phyloP scores from a whole-genome alignment of 2,113 vertebrate species.

The Periophthalmodon schlosseri region DNA sequence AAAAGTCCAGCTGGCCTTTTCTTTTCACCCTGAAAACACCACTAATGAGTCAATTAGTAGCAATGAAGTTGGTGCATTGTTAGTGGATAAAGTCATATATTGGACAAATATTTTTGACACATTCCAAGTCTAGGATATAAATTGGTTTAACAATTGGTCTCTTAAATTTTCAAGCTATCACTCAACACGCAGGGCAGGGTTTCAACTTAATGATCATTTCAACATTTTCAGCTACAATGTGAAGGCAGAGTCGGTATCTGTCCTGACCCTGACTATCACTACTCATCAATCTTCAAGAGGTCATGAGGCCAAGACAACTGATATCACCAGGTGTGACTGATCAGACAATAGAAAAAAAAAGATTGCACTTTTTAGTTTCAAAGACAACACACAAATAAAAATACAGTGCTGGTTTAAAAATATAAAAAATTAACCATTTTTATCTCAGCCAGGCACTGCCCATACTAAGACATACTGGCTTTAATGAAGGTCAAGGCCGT shows the following conservation, averaged over 20 bases:
- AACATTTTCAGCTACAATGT: constrained; percentile 46
- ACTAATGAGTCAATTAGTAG: constrained; percentile 22
- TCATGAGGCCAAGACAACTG: constrained; percentile 57
- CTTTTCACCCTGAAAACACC: constrained; percentile 13
- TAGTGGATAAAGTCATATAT: not conserved
- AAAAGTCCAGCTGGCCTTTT: constrained; percentile 23
- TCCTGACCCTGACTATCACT: constrained; percentile 52
- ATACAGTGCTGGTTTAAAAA: not conserved
- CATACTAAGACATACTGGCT: constrained; percentile 11
- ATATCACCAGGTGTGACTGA: constrained; percentile 54
- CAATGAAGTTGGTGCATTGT: not conserved
- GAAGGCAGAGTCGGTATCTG: constrained; percentile 45
- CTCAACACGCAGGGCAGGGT: constrained; percentile 47
- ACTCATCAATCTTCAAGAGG: constrained; percentile 67
- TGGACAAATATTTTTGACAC: constrained; percentile 7
- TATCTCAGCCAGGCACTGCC: not conserved
- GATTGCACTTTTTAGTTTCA: not conserved
- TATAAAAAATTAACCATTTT: not conserved
- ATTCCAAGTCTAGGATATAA: not conserved
- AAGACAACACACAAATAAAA: not conserved
- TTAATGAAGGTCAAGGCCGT: constrained; percentile 66
- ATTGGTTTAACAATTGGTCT: constrained; percentile 5
- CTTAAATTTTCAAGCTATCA: constrained; percentile 60
- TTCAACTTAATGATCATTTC: constrained; percentile 48
- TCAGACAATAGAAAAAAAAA: not conserved